phyloP scores from a whole-genome alignment of 2,113 vertebrate species.

The Trichomycterus rosablanca region DNA sequence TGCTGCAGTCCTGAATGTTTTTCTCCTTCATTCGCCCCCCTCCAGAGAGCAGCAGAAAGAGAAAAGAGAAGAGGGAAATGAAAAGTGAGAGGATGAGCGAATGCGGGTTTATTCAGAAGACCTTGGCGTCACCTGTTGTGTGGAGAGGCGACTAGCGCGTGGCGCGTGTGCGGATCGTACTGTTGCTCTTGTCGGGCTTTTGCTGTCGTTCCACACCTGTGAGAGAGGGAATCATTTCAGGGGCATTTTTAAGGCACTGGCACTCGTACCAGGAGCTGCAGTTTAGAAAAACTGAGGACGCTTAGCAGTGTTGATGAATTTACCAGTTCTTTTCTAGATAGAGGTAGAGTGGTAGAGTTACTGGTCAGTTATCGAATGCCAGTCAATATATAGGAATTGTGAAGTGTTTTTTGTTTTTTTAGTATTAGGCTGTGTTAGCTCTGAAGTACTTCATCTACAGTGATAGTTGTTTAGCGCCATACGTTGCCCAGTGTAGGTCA shows the following conservation, averaged over 20 bases:
- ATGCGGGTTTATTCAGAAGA: constrained; percentile 7
- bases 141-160: neutral
- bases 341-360: neutral
- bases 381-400: too few relatives aligned
- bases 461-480: neutral
- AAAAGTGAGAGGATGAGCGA: neutral
- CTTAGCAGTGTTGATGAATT: neutral
- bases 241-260: neutral
- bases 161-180: neutral
- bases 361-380: too few relatives aligned
- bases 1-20: constrained; percentile 49
- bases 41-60: constrained; percentile 8
- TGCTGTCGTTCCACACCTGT: too few relatives aligned
- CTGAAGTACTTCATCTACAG: neutral
- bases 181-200: constrained; percentile 9
- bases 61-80: constrained; percentile 11
- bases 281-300: neutral
- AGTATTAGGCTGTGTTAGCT: too few relatives aligned
- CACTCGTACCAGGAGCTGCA: neutral
- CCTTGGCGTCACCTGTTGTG: constrained; percentile 5
- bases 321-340: neutral
- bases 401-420: neutral
- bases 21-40: constrained; percentile 37
- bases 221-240: neutral
- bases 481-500: neutral